These are phyloP conservation scores for Pollachius pollachius DNA, from an alignment of 2,113 vertebrate species.

Conservation along the genomic window DNA sequence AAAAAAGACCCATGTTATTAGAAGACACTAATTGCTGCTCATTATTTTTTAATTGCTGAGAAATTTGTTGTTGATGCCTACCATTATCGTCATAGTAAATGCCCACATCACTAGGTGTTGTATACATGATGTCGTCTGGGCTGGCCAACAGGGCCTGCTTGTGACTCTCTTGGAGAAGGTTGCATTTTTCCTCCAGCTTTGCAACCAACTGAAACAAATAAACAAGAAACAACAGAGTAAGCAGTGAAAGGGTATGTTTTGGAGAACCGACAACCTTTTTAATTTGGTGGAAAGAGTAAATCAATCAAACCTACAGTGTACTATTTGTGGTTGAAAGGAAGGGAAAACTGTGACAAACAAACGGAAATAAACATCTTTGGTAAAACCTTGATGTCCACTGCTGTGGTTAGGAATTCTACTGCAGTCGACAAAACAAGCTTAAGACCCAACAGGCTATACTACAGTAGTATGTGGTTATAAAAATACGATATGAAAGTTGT, in stretches of 20 bases:
- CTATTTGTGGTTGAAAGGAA: no score
- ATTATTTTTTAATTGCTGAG: not conserved
- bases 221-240: not conserved
- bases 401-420: no score
- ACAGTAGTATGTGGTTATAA: no score
- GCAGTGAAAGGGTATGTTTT: not conserved
- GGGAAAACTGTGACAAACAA: no score
- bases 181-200: slow-evolving; percentile 84
- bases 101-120: slow-evolving; percentile 80
- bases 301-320: no score
- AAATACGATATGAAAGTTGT: no score
- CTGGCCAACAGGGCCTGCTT: slow-evolving; percentile 85
- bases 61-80: slow-evolving; percentile 50
- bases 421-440: not conserved
- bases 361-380: no score
- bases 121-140: slow-evolving; percentile 84
- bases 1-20: not conserved
- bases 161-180: slow-evolving; percentile 74
- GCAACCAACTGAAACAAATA: slow-evolving; percentile 73
- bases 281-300: no score
- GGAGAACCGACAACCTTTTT: not conserved
- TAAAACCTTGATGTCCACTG: no score
- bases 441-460: not conserved
- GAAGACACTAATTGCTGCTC: not conserved
- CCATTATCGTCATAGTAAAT: slow-evolving; percentile 90